Base-by-base conservation (phyloP, 2,888 invertebrate species). In the Tipula lateralis region DNA sequence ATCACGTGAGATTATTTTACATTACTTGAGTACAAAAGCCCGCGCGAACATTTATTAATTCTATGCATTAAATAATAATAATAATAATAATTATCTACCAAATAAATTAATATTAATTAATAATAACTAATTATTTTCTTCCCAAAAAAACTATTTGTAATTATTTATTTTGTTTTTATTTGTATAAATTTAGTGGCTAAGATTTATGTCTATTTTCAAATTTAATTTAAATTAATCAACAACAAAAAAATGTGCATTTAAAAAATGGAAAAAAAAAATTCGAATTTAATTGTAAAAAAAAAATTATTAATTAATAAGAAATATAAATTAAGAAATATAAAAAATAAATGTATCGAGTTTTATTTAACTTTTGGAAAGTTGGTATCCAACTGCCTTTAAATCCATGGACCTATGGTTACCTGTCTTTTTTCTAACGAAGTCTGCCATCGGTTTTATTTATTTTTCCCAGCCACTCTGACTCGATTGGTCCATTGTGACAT, bases 131-230 rank as follows among this genome's bases (percentile, higher is more conserved):
- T 44, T 36, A 36, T 4, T 36, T 36, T 44, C 1, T n/a, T 36
- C 36, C 36, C 7, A 16, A 66, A 66, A 66, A 66, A 19, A 66
- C 66, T 66, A 66, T 66, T 66, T 66, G 66, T 66, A 66, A 66
- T 66, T 66, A 66, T 66, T 66, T 66, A 66, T 66, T 66, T 66
- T 66, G 66, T 66, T 66, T 66, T 24, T 66, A 66, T 66, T 66
- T 66, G 66, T 66, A 66, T 24, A 66, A 24, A 24, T 66, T 12
- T 44, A 50, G 44, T 50, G 44, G 6, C 2, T 50, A 50, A 50
- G 44, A 66, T 19, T 66, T 66, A 44, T 19, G 16, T 16, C n/a
- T 44, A 36, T 36, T 36, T 4, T 32, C 5, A 44, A 44, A 44
- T 3, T 44, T 44, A 44, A 44, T 44, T 16, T 4, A 44, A 44